Evolutionary conservation across 2,888 invertebrate genomes (phyloP).

Genomic region (Selenia dentaria): DNA sequence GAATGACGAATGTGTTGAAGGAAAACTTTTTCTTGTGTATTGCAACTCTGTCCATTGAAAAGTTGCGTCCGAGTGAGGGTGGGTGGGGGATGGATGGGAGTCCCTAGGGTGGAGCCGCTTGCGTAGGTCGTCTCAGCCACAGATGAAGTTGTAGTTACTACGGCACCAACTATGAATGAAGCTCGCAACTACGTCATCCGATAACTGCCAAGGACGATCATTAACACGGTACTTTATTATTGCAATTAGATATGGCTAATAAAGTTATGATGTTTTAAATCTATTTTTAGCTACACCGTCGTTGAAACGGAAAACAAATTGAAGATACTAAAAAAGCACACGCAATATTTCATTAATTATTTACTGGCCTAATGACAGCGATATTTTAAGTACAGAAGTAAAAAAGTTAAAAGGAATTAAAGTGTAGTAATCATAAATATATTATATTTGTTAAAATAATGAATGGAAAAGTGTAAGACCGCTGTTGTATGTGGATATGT

Average conservation of each 20-base stretch:
- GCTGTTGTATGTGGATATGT: no score
- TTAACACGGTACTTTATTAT: constrained; percentile 4
- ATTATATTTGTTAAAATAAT: no score
- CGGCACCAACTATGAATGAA: constrained; percentile 16
- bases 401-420: no score
- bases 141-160: not conserved
- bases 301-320: no score
- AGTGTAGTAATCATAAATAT: no score
- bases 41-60: constrained; percentile 30
- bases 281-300: constrained; percentile 9
- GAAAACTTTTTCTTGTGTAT: constrained; percentile 1
- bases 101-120: constrained; percentile 3
- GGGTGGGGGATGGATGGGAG: constrained; percentile 16
- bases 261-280: constrained; percentile 7
- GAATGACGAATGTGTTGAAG: not conserved
- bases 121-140: constrained; percentile 6
- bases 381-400: no score
- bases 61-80: constrained; percentile 27
- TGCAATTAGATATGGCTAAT: constrained; percentile 3
- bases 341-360: no score
- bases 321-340: no score
- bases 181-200: constrained; percentile 6
- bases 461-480: no score
- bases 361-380: no score
- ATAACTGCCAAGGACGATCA: constrained; percentile 2